A percentile compares a stretch with the other conserved stretches of the same genome.
Conservation (phyloP, 1,140 invertebrate genomes). For the Drosophila ogumai region DNA sequence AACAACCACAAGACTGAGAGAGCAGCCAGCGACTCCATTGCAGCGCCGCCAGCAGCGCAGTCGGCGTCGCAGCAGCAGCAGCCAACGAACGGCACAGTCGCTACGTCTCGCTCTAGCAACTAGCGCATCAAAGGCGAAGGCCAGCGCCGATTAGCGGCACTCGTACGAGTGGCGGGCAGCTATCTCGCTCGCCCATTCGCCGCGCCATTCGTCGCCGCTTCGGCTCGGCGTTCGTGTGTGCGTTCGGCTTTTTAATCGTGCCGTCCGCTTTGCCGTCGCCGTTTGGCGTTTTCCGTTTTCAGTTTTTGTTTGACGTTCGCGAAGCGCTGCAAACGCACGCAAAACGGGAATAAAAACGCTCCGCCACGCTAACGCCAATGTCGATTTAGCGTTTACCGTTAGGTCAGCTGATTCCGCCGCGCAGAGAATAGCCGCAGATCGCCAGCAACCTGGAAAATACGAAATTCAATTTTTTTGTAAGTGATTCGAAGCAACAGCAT, state of each 20-base stretch:
- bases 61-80: constrained; percentile 46
- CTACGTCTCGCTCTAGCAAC: constrained; percentile 17
- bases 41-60: constrained; percentile 40
- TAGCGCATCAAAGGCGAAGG: neutral
- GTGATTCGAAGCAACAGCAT: constrained; percentile 20
- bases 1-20: constrained; percentile 9
- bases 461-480: constrained; percentile 50
- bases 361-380: constrained; percentile 8
- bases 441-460: constrained; percentile 14
- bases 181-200: constrained; percentile 57
- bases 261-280: constrained; percentile 48
- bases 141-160: constrained; percentile 21
- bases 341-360: constrained; percentile 21
- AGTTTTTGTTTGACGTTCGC: constrained; percentile 82
- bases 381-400: constrained; percentile 40
- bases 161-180: constrained; percentile 12
- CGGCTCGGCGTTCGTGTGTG: constrained; percentile 26
- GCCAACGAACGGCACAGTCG: constrained; percentile 25
- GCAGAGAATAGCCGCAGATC: constrained; percentile 14
- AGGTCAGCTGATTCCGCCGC: constrained; percentile 41
- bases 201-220: constrained; percentile 54
- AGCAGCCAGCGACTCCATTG: constrained; percentile 37
- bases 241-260: constrained; percentile 33
- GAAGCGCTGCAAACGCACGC: constrained; percentile 36
- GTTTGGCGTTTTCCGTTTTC: constrained; percentile 65